These are phyloP conservation scores for Hexactinellida sp. DNA, from an alignment of 37 sponge, comb jelly and placozoan genomes.

Conservation along the genomic window DNA sequence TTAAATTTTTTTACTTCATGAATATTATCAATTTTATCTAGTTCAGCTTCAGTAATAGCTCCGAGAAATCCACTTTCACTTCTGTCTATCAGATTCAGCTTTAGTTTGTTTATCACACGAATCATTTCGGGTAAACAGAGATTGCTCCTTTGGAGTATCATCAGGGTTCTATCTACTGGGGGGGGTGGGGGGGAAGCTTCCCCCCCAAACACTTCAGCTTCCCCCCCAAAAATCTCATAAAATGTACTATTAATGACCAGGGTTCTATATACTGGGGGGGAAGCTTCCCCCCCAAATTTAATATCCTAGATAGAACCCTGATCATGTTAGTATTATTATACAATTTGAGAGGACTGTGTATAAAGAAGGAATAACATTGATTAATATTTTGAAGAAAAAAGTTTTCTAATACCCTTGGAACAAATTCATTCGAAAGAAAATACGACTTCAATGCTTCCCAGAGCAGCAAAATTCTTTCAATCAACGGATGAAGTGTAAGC, in stretches of 20 bases:
- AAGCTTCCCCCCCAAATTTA: too few relatives aligned
- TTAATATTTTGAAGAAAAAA: not conserved
- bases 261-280: too few relatives aligned
- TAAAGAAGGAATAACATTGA: not conserved
- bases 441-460: slow-evolving; percentile 8
- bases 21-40: not conserved
- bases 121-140: slow-evolving; percentile 1
- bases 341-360: not conserved
- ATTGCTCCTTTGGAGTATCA: slow-evolving; percentile 6
- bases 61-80: not conserved
- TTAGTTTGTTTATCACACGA: not conserved
- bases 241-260: too few relatives aligned
- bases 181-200: too few relatives aligned
- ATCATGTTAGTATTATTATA: not conserved
- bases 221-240: too few relatives aligned
- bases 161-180: too few relatives aligned
- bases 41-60: not conserved
- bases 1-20: not conserved
- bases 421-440: not conserved
- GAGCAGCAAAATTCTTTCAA: not conserved
- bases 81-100: not conserved
- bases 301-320: too few relatives aligned
- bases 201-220: too few relatives aligned
- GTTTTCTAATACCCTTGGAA: not conserved
- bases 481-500: not conserved